Evolutionary conservation across 2,888 invertebrate genomes (phyloP).

Genomic region (Ganaspis brasiliensis): DNA sequence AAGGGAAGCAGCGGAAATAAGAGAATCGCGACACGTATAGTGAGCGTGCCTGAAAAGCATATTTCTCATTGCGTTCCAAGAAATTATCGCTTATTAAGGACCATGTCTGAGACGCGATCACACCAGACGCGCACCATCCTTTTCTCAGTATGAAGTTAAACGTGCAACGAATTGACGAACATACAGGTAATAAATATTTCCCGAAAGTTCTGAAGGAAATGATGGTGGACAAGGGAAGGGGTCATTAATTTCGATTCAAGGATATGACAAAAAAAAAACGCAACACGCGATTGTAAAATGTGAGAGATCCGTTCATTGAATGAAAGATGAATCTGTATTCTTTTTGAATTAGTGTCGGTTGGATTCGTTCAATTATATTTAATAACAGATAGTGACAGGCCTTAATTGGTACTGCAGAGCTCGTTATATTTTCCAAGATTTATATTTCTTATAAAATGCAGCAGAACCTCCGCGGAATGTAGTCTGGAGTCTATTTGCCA

Average conservation of each 20-base stretch:
- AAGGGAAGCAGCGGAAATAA: conserved; percentile 66
- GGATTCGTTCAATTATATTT: conserved; percentile 36
- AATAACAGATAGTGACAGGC: conserved; percentile 34
- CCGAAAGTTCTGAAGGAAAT: conserved; percentile 29
- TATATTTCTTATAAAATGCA: conserved; percentile 44
- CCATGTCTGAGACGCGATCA: conserved; percentile 52
- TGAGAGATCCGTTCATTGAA: not conserved
- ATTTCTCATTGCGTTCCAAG: conserved; percentile 76
- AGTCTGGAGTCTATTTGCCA: conserved; percentile 42
- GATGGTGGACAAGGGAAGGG: not conserved
- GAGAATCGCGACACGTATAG: conserved; percentile 78
- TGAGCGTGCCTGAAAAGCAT: conserved; percentile 77
- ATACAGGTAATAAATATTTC: conserved; percentile 39
- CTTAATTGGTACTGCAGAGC: conserved; percentile 34
- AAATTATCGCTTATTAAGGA: conserved; percentile 74
- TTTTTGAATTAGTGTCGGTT: not conserved
- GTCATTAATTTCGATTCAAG: not conserved
- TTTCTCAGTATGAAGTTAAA: conserved; percentile 63
- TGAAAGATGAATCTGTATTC: not conserved
- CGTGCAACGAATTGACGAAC: conserved; percentile 75
- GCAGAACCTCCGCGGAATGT: conserved; percentile 27
- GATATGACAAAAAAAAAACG: not conserved
- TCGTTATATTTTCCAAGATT: conserved; percentile 41
- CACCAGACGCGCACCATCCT: conserved; percentile 45
- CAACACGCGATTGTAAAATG: too few relatives aligned